Base-by-base conservation (phyloP, 2,888 invertebrate species). In the Drosophila falleni region DNA sequence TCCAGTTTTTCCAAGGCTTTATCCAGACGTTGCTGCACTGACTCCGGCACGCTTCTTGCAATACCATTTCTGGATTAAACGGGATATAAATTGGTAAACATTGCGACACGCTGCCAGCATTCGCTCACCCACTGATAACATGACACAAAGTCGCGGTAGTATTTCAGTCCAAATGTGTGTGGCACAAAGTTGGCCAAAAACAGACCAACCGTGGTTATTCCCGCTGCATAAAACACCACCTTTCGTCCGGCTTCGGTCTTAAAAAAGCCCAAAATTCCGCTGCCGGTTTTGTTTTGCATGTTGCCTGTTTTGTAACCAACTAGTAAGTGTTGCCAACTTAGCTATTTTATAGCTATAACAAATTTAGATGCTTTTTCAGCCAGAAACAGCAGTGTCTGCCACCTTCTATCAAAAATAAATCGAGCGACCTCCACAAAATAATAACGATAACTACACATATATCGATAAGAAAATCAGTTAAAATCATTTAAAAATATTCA, bases 131-230 rank as follows among this genome's bases (percentile, higher is more conserved):
- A 95, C 96, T 93, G 94, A 91, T 96, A 96, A 80, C 95, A 93
- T 70, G 95, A 95, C 6, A 95, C 93, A 71, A 95, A 92, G 35
- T 95, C 94, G 87, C 94, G 94, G 85, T 95, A 96, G 87, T 95
- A 93, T 3, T 94, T 90, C 2, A 96, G 78, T 0, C 95, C 92
- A 71, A 95, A 89, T 1, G 95, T 95, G 66, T 96, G 94, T 0
- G 96, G 95, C 41, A 94, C 71, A 89, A 93, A 94, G 90, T 94
- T 94, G 5, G 92, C 93, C 8, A 88, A 54, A 59, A 93, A 89
- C 10, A 92, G 80, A 2, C 93, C 93, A n/a, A 94, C 78, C 13
- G 94, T 92, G 11, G 93, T 90, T 19, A 93, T 89, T 13, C 93
- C 93, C 8, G 94, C 92, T 3, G 93, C 78, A 41, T 92, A 92